These are phyloP conservation scores for Apaloderma vittatum DNA, from an alignment of 2,113 vertebrate genomes.

Conservation along the genomic window DNA sequence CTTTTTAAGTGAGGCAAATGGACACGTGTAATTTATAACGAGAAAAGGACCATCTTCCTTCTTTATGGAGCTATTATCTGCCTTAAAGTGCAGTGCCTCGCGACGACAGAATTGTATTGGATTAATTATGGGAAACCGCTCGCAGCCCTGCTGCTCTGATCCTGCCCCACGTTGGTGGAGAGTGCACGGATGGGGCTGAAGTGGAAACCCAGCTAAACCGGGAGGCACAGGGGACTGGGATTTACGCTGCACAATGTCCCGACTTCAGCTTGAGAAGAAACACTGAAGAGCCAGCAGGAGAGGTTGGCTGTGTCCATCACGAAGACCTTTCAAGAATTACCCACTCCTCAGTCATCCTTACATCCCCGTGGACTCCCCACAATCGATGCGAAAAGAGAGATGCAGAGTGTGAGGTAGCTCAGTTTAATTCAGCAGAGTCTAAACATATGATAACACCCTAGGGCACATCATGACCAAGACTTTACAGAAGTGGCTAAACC, in stretches of 20 bases:
- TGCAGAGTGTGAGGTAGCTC: fast-evolving
- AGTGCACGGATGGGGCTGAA: neutral
- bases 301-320: neutral
- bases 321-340: neutral
- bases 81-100: neutral
- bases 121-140: neutral
- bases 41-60: neutral
- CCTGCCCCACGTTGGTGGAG: neutral
- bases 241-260: neutral
- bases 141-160: neutral
- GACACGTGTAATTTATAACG: neutral
- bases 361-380: neutral
- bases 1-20: neutral
- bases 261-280: neutral
- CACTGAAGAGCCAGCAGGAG: neutral
- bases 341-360: neutral
- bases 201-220: neutral
- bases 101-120: neutral
- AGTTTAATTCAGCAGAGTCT: neutral
- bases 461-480: neutral
- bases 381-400: neutral
- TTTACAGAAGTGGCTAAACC: neutral
- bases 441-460: fast-evolving
- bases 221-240: neutral
- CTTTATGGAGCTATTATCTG: neutral